Base-by-base conservation (phyloP, 2,113 vertebrate species). In the Mirza zaza region DNA sequence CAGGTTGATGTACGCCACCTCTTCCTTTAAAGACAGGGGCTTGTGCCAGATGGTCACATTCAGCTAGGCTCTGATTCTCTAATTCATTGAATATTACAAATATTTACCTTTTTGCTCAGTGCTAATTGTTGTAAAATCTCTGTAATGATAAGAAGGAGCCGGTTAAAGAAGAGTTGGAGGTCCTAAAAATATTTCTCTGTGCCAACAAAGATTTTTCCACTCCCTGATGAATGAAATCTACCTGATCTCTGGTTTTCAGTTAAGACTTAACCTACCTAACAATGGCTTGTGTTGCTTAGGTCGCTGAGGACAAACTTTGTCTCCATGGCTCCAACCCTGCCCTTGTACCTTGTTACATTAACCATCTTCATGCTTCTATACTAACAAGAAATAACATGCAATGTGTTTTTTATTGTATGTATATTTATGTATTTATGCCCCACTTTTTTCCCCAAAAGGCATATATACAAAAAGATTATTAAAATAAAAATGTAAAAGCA, bases 401-500 rank as follows among this genome's bases (percentile, higher is more conserved):
- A 18, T 79, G 32, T 87, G 42, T 57, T 92, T 92, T 92, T 94
- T 87, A 73, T 21, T 57, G 3, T 50, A 9, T 84, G 10, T 59
- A 52, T 86, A 36, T 82, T 76, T 65, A 86, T 45, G 65, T 79
- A 84, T 70, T 83, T 68, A 52, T 95, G 45, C 17, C n/a, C 52
- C 4, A 7, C 25, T 52, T 88, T 48, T 67, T 52, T 42, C 32
- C 52, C 10, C 17, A 68, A 88, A 55, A 90, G 14, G 14, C 7
- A 12, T 77, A 27, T 34, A 57, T 48, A 57, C 9, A 82, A 63
- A 70, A 63, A 90, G 32, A 42, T 79, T 68, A 87, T 79, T 88
- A 85, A 90, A 92, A 36, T 87, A 63, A 96, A 96, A 94, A 87
- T 70, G 55, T 25, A 83, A 94, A 96, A 89, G 15, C 68, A 77